These are phyloP conservation scores for Calephelis nemesis DNA, from an alignment of 1,140 invertebrate genomes.

Conservation along the genomic window DNA sequence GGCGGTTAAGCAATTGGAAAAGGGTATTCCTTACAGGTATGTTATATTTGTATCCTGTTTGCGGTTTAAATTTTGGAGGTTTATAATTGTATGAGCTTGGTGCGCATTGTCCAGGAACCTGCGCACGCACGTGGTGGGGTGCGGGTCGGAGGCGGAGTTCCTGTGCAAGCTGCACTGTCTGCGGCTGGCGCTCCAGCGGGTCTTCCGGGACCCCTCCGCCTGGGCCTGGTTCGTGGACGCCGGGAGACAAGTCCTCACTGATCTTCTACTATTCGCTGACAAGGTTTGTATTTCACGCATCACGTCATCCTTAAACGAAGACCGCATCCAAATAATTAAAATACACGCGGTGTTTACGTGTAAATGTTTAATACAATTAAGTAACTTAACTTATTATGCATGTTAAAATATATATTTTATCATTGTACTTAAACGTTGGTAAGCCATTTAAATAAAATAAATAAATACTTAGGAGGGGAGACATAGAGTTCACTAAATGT, in stretches of 20 bases:
- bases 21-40: slow-evolving; percentile 88
- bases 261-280: slow-evolving; percentile 93
- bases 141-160: slow-evolving; percentile 95
- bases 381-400: no score
- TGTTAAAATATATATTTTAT: no score
- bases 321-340: no score
- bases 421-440: no score
- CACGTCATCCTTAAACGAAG: no score
- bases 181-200: slow-evolving; percentile 89
- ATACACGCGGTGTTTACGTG: no score
- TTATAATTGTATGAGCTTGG: neutral
- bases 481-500: no score
- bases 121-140: slow-evolving; percentile 92
- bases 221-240: slow-evolving; percentile 92
- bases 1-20: slow-evolving; percentile 88
- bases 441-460: no score
- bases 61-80: no score
- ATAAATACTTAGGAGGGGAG: no score
- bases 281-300: slow-evolving; percentile 79
- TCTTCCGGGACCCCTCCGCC: slow-evolving; percentile 86
- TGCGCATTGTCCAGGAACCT: slow-evolving; percentile 78
- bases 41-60: slow-evolving; percentile 9
- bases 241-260: slow-evolving; percentile 92
- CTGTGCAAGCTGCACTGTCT: slow-evolving; percentile 96
- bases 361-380: no score